These are phyloP conservation scores for Scaptomyza parva DNA, from an alignment of 2,888 invertebrate genomes.

Conservation along the genomic window DNA sequence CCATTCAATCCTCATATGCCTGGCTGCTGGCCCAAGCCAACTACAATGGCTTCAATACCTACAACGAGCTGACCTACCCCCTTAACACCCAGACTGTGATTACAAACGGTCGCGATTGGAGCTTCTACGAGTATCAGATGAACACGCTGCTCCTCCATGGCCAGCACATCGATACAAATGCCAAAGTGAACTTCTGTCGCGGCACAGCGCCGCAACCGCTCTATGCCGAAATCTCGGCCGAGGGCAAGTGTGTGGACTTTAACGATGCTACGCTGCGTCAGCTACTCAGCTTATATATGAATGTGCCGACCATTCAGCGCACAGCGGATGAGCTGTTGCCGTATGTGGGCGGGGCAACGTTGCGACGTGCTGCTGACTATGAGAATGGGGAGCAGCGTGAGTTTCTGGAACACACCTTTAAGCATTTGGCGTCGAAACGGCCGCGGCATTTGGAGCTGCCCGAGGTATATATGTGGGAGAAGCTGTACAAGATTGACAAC, in stretches of 20 bases:
- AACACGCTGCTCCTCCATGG: constrained; percentile 92
- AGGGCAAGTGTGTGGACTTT: constrained; percentile 89
- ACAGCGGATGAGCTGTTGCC: constrained; percentile 89
- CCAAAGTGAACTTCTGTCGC: constrained; percentile 92
- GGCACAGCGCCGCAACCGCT: constrained; percentile 89
- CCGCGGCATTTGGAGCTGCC: constrained; percentile 87
- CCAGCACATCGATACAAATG: constrained; percentile 88
- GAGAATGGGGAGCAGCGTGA: constrained; percentile 88
- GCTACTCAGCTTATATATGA: constrained; percentile 91
- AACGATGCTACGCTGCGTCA: constrained; percentile 91
- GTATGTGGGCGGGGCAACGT: constrained; percentile 86
- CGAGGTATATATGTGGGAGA: constrained; percentile 93
- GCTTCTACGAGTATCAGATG: constrained; percentile 95
- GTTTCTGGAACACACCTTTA: constrained; percentile 90
- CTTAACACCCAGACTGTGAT: constrained; percentile 94
- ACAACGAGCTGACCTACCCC: constrained; percentile 96
- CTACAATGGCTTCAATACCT: constrained; percentile 95
- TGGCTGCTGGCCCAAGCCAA: constrained; percentile 93
- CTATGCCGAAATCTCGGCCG: constrained; percentile 89
- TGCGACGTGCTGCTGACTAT: constrained; percentile 88
- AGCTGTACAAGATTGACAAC: constrained; percentile 91
- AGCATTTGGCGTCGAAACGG: constrained; percentile 89
- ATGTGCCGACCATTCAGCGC: constrained; percentile 88
- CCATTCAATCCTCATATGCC: constrained; percentile 91
- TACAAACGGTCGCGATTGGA: constrained; percentile 94